Percentiles rank a stretch among this genome's conserved stretches.
These are phyloP conservation scores for Drosophila dunni DNA, from an alignment of 1,140 invertebrate species.

Conservation along the genomic window DNA sequence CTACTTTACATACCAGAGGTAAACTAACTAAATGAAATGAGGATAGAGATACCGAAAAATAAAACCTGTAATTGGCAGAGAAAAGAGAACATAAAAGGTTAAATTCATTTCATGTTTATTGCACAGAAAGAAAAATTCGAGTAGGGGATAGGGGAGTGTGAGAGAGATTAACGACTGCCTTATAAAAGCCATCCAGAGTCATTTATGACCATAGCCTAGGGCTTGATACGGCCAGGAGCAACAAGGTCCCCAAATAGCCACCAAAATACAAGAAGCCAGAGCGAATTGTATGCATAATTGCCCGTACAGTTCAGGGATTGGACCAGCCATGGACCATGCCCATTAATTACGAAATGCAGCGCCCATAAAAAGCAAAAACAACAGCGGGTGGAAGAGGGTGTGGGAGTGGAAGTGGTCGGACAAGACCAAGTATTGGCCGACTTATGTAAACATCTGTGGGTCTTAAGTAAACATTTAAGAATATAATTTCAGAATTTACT, in stretches of 20 bases:
- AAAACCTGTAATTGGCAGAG: conserved; percentile 19
- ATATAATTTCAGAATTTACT: conserved; percentile 29
- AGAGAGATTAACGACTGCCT: conserved; percentile 50
- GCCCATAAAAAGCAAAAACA: conserved; percentile 38
- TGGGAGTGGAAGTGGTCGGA: too few relatives aligned
- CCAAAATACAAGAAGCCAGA: conserved; percentile 24
- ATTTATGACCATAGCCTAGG: conserved; percentile 37
- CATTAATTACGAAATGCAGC: conserved; percentile 71
- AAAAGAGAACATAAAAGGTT: conserved; percentile 55
- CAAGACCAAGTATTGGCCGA: conserved; percentile 3
- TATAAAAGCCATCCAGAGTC: conserved; percentile 48
- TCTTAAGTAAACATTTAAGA: conserved; percentile 39
- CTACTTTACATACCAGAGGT: conserved; percentile 3
- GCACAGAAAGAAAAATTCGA: conserved; percentile 34
- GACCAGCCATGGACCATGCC: conserved; percentile 12
- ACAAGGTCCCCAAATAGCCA: conserved; percentile 61
- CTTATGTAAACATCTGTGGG: conserved; percentile 31
- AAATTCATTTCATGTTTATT: conserved; percentile 64
- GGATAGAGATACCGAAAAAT: not conserved
- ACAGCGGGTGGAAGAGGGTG: not conserved
- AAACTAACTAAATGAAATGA: conserved; percentile 6
- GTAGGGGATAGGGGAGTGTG: conserved; percentile 12
- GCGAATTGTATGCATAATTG: conserved; percentile 59
- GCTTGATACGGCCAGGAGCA: conserved; percentile 27
- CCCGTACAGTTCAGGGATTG: conserved; percentile 11